Percentiles rank a stretch among this genome's conserved stretches.
These are phyloP conservation scores for Acipenser oxyrinchus DNA, from an alignment of 2,797 vertebrate species.

Conservation along the genomic window DNA sequence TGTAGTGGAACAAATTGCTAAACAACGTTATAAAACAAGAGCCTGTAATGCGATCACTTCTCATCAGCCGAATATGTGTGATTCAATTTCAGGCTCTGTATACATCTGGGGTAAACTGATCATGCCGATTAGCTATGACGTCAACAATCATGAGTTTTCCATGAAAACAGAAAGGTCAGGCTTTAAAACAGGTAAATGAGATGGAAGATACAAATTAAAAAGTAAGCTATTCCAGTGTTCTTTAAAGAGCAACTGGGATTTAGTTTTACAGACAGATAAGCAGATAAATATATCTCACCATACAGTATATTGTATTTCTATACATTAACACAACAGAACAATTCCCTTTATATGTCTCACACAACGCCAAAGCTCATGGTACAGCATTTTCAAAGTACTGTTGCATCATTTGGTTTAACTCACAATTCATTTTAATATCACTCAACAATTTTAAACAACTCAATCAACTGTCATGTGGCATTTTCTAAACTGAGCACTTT, in stretches of 20 bases:
- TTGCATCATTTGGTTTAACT: too few relatives aligned
- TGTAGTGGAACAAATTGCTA: conserved; percentile 2
- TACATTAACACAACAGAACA: too few relatives aligned
- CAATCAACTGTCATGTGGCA: too few relatives aligned
- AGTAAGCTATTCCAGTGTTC: not conserved
- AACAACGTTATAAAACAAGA: not conserved
- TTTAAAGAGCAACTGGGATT: not conserved
- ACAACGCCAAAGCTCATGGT: too few relatives aligned
- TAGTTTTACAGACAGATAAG: too few relatives aligned
- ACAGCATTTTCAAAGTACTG: too few relatives aligned
- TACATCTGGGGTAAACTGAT: conserved; percentile 2
- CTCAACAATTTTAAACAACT: too few relatives aligned
- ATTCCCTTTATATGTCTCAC: too few relatives aligned
- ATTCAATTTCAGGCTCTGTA: not conserved
- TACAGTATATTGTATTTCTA: too few relatives aligned
- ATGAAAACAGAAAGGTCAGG: not conserved
- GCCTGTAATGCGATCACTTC: not conserved
- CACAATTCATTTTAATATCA: too few relatives aligned
- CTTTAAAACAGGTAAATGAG: not conserved
- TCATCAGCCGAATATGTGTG: not conserved
- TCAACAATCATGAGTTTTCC: not conserved
- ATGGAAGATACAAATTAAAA: not conserved
- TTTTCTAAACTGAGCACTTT: too few relatives aligned
- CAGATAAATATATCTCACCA: too few relatives aligned
- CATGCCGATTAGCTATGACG: not conserved